A percentile compares a stretch with the other conserved stretches of the same genome.
Evolutionary conservation across 2,888 invertebrate genomes (phyloP).

Genomic region (Globia sparganii): DNA sequence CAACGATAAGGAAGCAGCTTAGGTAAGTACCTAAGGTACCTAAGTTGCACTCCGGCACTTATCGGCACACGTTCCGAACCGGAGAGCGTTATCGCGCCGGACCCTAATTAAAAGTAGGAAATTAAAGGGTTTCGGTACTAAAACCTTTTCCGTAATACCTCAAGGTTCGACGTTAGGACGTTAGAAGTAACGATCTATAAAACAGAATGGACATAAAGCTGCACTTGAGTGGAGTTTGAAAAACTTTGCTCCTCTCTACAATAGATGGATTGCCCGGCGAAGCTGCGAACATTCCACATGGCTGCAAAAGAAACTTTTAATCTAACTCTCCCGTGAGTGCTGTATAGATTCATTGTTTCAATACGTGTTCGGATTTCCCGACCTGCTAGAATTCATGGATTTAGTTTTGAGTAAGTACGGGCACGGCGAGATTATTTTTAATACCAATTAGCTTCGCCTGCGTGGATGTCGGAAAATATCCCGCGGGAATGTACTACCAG

Average conservation of each 20-base stretch:
- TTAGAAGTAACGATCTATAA: constrained; percentile 51
- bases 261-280: constrained; percentile 35
- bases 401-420: neutral
- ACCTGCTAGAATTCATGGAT: neutral
- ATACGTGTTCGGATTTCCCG: constrained; percentile 5
- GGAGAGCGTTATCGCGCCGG: constrained; percentile 44
- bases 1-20: constrained; percentile 35
- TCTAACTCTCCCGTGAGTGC: constrained; percentile 26
- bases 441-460: constrained; percentile 16
- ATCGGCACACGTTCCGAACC: constrained; percentile 44
- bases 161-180: constrained; percentile 43
- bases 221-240: constrained; percentile 11
- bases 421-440: neutral
- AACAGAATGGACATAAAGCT: constrained; percentile 32
- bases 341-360: constrained; percentile 32
- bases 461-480: too few relatives aligned
- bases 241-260: constrained; percentile 35
- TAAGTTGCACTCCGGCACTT: constrained; percentile 32
- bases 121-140: constrained; percentile 57
- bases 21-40: neutral
- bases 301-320: constrained; percentile 50
- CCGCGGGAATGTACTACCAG: too few relatives aligned
- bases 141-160: constrained; percentile 58
- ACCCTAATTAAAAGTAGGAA: constrained; percentile 65
- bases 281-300: constrained; percentile 46